Evolutionary conservation across 2,888 invertebrate species (phyloP).

Genomic region (Megastigmus dorsalis): DNA sequence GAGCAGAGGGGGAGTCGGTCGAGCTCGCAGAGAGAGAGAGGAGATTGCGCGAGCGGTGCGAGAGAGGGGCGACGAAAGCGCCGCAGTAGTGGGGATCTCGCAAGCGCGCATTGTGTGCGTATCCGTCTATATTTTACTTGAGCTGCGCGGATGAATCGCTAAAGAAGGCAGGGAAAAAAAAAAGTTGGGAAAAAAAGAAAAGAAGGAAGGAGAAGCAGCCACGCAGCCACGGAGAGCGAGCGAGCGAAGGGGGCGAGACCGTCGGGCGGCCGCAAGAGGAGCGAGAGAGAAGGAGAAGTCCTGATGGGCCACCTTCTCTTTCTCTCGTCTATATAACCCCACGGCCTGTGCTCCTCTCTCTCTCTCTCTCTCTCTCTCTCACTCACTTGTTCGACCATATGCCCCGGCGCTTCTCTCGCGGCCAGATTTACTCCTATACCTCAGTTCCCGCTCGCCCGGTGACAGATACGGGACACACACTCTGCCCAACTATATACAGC

Average conservation of each 20-base stretch:
- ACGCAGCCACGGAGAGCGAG: not conserved
- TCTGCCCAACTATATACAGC: too few species aligned
- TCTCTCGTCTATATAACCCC: too few species aligned
- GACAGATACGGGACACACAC: conserved; percentile 37
- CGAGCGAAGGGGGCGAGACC: not conserved
- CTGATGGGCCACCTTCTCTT: too few species aligned
- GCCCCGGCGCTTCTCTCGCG: conserved; percentile 13
- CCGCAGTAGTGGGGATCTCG: too few species aligned
- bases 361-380: not conserved
- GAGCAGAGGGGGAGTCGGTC: too few species aligned
- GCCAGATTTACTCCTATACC: conserved; percentile 46
- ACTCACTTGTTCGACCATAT: not conserved
- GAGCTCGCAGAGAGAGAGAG: too few species aligned
- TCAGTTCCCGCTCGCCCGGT: conserved; percentile 44
- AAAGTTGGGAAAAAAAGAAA: conserved; percentile 13
- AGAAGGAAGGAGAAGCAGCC: not conserved
- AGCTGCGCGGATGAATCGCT: too few species aligned
- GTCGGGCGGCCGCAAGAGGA: not conserved
- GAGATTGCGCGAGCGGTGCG: too few species aligned
- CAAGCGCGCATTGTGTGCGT: too few species aligned
- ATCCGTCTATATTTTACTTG: too few species aligned
- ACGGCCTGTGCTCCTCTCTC: not conserved
- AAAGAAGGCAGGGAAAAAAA: not conserved
- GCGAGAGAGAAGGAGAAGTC: conserved; percentile 3
- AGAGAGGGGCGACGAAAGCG: too few species aligned